Evolutionary conservation across 2,888 invertebrate species (phyloP), one percentile per base, ranked within the genome.

Genomic region (Rhagium mordax): DNA sequence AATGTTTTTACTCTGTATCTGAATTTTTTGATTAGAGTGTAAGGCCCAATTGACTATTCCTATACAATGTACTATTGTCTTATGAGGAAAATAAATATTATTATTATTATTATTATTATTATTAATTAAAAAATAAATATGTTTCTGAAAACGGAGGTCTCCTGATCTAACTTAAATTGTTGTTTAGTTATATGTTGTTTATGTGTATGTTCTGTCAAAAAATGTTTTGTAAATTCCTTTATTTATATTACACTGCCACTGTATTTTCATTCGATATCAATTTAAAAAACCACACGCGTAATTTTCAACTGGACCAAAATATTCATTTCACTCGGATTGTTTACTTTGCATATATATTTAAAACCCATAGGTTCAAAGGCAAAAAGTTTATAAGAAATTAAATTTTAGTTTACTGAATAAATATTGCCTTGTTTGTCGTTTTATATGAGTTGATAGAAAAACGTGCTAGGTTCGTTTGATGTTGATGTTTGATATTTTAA

Each of bases 401-500:
- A 53, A 65, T 66, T 66, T 66, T 41, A 59, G 71, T 71, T 71
- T 71, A 64, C 49, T 64, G 33, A 71, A 53, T 71, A 71, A 71
- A 71, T 66, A 71, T 66, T 60, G 65, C 71, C 66, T 53, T 66
- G 71, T 71, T 71, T 71, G 66, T 51, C 33, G 27, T 60, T 71
- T 60, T 41, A 60, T 60, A 60, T 24, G 41, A 60, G 66, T 66
- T 71, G 71, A 71, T 53, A 66, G 71, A 71, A 71, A 71, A 71
- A 71, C 53, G 71, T 71, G 66, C 65, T 18, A 24, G 41, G 29
- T 60, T 65, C 71, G 33, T 71, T 71, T 71, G 71, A 71, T 62
- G 71, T 53, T 51, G 66, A 55, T 66, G 66, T 65, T 71, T 71
- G 71, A 71, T 71, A 66, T 71, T 66, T 18, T 60, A 8, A 27